Percentiles rank a stretch among this genome's conserved stretches.
Conservation (phyloP, 2,888 invertebrate species). For the Lypha dubia region DNA sequence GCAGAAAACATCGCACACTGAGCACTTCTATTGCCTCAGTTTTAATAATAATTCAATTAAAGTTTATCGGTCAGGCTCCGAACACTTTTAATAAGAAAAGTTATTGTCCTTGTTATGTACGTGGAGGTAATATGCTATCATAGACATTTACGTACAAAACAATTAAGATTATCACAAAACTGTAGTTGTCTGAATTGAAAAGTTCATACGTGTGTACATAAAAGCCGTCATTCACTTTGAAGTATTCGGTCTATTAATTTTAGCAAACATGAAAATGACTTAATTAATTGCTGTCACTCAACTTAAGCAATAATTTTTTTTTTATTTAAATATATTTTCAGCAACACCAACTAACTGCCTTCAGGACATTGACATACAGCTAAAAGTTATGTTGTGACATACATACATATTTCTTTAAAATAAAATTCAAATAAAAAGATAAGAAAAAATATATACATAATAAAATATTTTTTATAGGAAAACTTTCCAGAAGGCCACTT, state of each 20-base stretch:
- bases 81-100: no score
- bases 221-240: neutral
- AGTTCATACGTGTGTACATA: no score
- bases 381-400: neutral
- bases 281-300: conserved; percentile 50
- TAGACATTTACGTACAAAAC: no score
- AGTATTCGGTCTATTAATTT: neutral
- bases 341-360: conserved; percentile 5
- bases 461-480: neutral
- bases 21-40: no score
- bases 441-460: neutral
- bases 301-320: neutral
- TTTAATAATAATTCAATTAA: no score
- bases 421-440: neutral
- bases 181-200: neutral
- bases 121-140: no score
- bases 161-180: neutral
- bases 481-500: conserved; percentile 5
- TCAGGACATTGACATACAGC: conserved; percentile 26
- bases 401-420: neutral
- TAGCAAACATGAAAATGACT: neutral
- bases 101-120: no score
- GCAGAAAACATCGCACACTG: no score
- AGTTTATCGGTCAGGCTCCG: no score
- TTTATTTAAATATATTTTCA: neutral